Conservation (phyloP, 2,797 vertebrate genomes). For the Pangasius macronema region DNA sequence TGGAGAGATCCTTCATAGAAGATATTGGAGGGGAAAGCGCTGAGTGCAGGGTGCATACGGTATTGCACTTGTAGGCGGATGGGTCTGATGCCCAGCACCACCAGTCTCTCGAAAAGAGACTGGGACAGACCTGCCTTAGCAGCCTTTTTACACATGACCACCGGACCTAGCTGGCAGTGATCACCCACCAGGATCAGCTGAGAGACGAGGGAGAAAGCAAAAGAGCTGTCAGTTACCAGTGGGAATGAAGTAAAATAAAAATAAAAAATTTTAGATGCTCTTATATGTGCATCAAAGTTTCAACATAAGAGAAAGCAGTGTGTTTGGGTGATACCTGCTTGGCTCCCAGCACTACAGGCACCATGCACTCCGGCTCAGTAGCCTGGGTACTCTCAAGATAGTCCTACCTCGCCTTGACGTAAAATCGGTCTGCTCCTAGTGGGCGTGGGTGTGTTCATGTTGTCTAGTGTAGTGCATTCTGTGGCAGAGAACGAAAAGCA, state of each 20-base stretch:
- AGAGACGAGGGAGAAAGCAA: not conserved
- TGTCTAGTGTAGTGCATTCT: too few species aligned
- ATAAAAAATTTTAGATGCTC: not conserved
- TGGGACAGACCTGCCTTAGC: conserved; percentile 96
- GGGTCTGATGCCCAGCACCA: conserved; percentile 95
- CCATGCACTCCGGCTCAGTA: conserved; percentile 98
- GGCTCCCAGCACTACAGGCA: conserved; percentile 94
- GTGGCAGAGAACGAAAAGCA: not conserved
- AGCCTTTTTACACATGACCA: conserved; percentile 99
- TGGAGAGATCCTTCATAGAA: conserved; percentile 98
- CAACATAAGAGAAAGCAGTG: not conserved
- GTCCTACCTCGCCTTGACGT: too few species aligned
- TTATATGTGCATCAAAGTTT: too few species aligned
- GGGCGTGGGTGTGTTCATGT: too few species aligned
- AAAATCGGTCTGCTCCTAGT: too few species aligned
- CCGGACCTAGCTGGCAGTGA: conserved; percentile 96
- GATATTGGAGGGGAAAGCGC: conserved; percentile 98
- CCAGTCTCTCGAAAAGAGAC: conserved; percentile 94
- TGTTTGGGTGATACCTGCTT: conserved; percentile 82
- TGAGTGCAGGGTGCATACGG: conserved; percentile 97
- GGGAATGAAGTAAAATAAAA: not conserved
- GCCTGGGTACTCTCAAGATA: conserved; percentile 99
- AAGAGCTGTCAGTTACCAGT: not conserved
- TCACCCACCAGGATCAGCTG: conserved; percentile 97
- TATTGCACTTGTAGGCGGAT: conserved; percentile 98